These are phyloP conservation scores for Chironomus tentans DNA, from an alignment of 2,888 invertebrate genomes.

Conservation along the genomic window DNA sequence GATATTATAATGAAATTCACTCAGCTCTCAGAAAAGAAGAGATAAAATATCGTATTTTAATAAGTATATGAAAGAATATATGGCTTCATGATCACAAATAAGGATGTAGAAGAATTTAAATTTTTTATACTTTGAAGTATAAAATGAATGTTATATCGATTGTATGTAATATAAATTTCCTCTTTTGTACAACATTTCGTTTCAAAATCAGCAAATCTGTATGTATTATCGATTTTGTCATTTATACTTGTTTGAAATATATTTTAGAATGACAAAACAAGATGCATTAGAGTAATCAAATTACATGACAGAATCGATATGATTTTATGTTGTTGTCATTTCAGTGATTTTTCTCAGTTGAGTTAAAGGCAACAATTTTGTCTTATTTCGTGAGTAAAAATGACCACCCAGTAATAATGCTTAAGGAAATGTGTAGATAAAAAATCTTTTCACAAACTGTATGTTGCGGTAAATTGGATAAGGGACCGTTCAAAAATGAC, in stretches of 20 bases:
- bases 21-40: background rate
- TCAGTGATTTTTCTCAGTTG: background rate
- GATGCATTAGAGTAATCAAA: constrained; percentile 21
- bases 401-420: background rate
- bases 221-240: background rate
- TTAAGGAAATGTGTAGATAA: too few species aligned
- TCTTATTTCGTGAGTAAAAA: background rate
- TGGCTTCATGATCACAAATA: background rate
- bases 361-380: too few species aligned
- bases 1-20: background rate
- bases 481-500: too few species aligned
- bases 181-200: background rate
- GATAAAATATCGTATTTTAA: background rate
- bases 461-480: too few species aligned
- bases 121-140: background rate
- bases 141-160: too few species aligned
- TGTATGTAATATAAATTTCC: background rate
- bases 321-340: background rate
- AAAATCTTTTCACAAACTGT: too few species aligned
- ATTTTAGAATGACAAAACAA: background rate
- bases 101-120: background rate
- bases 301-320: constrained; percentile 15
- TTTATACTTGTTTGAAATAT: background rate
- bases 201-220: too few species aligned
- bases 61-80: background rate